These are phyloP conservation scores for Apeltes quadracus DNA, from an alignment of 2,113 vertebrate species.

Conservation along the genomic window DNA sequence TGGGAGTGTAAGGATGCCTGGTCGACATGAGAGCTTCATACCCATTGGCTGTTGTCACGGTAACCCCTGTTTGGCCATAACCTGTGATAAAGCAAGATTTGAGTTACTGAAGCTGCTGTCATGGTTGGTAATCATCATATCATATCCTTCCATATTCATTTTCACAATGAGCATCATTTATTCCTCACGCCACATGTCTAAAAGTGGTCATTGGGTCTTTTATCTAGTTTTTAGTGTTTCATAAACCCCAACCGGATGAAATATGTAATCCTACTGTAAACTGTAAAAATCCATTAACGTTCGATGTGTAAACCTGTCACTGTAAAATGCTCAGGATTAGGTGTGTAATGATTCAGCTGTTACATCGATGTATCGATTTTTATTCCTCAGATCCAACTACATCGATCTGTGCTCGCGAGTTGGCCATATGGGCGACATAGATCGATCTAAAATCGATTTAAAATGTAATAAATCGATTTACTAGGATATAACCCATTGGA, in stretches of 20 bases:
- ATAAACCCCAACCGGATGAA: background rate
- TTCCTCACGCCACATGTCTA: too few relatives aligned
- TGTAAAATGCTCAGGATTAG: background rate
- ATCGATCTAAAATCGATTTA: too few relatives aligned
- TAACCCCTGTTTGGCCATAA: slow-evolving; percentile 30
- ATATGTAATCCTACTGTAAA: background rate
- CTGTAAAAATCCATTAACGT: background rate
- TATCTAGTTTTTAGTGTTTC: background rate
- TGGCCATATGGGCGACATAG: too few relatives aligned
- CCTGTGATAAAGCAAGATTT: slow-evolving; percentile 50
- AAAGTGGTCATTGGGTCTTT: background rate
- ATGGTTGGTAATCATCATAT: slow-evolving; percentile 10
- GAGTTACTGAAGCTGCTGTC: slow-evolving; percentile 13
- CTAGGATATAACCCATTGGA: too few relatives aligned
- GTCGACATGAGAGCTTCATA: slow-evolving; percentile 33
- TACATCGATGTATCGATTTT: too few relatives aligned
- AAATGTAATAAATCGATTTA: too few relatives aligned
- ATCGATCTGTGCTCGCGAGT: too few relatives aligned
- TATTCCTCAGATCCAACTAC: too few relatives aligned
- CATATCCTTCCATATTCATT: slow-evolving; percentile 6
- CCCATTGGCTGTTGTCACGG: slow-evolving; percentile 59
- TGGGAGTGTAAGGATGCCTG: slow-evolving; percentile 51
- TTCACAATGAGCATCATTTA: too few relatives aligned
- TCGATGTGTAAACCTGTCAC: background rate
- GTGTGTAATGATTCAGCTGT: too few relatives aligned